Percentiles rank a stretch among this genome's conserved stretches.
phyloP scores from a whole-genome alignment of 2,888 invertebrate species.

The Dichetophora obliterata region DNA sequence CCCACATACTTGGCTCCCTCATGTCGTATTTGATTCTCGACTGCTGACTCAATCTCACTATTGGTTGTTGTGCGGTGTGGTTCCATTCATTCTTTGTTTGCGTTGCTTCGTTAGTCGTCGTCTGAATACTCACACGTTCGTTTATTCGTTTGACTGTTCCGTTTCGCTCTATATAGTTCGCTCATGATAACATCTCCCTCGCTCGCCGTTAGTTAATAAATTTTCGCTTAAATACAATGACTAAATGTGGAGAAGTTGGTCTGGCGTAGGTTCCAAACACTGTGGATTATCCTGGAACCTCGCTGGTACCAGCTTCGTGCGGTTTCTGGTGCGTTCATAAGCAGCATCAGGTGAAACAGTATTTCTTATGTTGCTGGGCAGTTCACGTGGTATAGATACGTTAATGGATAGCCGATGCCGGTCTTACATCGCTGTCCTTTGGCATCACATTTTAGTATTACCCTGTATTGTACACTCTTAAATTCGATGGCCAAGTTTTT shows the following conservation, averaged over 20 bases:
- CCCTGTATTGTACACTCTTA: no score
- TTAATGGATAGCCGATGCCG: not conserved
- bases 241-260: not conserved
- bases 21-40: not conserved
- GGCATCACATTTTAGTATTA: not conserved
- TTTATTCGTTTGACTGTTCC: conserved; percentile 17
- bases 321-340: not conserved
- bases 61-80: conserved; percentile 17
- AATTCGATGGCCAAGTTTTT: no score
- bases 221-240: not conserved
- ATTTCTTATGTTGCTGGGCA: not conserved
- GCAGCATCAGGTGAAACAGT: not conserved
- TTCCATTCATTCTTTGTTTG: conserved; percentile 39
- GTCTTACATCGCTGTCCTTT: not conserved
- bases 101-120: conserved; percentile 36
- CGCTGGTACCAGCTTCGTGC: not conserved
- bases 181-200: not conserved
- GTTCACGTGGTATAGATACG: not conserved
- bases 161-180: not conserved
- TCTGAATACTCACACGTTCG: conserved; percentile 39
- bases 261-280: not conserved
- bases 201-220: not conserved
- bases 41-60: conserved; percentile 39
- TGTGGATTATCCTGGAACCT: conserved; percentile 8
- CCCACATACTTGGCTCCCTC: not conserved